Conservation (phyloP, 2,113 vertebrate species). For the Holacanthus passer region DNA sequence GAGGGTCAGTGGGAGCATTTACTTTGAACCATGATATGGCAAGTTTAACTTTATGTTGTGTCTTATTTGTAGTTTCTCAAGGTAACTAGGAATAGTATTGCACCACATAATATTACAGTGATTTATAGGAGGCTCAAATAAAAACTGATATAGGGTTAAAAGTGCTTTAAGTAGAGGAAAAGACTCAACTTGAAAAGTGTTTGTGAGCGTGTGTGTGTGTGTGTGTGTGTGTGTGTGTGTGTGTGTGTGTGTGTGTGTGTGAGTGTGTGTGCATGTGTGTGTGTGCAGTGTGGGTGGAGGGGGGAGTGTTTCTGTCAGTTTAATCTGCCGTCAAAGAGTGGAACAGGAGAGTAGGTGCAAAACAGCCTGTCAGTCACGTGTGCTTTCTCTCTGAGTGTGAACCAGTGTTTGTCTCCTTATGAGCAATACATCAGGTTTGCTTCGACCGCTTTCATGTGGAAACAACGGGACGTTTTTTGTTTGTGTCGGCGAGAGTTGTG, state of each 20-base stretch:
- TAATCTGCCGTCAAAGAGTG: slow-evolving; percentile 62
- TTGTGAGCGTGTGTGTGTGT: background rate
- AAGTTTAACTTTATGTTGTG: too few relatives aligned
- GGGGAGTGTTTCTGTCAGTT: slow-evolving; percentile 41
- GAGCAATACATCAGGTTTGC: slow-evolving; percentile 7
- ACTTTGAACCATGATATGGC: too few relatives aligned
- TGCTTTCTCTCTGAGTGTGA: slow-evolving; percentile 1
- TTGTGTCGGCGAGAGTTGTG: slow-evolving; percentile 11
- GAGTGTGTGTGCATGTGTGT: slow-evolving; percentile 18
- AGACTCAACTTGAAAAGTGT: background rate
- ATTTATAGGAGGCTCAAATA: too few relatives aligned
- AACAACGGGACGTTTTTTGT: slow-evolving; percentile 12
- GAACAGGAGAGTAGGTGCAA: slow-evolving; percentile 48
- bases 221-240: too few relatives aligned
- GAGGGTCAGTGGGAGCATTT: too few relatives aligned
- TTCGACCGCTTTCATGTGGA: background rate
- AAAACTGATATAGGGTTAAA: too few relatives aligned
- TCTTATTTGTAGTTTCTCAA: too few relatives aligned
- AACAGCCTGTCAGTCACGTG: slow-evolving; percentile 59
- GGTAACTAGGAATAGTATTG: too few relatives aligned
- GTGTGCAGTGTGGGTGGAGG: too few relatives aligned
- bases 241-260: slow-evolving; percentile 14
- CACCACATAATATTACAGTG: too few relatives aligned
- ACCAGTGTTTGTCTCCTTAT: slow-evolving; percentile 24
- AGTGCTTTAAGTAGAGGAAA: too few relatives aligned